Percentiles rank a stretch among this genome's conserved stretches.
phyloP scores from a whole-genome alignment of 2,113 vertebrate genomes.

The Centropus unirufus region DNA sequence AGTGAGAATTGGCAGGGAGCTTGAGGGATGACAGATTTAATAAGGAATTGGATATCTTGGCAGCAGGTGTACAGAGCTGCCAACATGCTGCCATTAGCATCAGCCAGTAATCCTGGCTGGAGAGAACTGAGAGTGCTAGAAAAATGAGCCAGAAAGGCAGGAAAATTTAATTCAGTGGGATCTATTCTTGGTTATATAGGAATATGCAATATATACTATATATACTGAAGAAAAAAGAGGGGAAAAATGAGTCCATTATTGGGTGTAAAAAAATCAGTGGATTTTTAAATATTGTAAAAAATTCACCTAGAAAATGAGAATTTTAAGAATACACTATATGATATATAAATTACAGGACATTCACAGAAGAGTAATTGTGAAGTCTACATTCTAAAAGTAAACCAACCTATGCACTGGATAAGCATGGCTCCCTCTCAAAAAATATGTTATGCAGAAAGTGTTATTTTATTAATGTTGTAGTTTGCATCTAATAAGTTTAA shows the following conservation, averaged over 20 bases:
- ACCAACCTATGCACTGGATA: neutral
- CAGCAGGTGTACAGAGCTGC: neutral
- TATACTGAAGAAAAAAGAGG: neutral
- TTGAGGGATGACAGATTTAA: neutral
- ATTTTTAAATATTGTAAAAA: neutral
- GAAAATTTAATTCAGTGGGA: neutral
- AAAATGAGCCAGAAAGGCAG: neutral
- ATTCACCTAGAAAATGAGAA: neutral
- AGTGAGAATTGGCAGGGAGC: neutral
- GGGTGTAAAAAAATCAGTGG: neutral
- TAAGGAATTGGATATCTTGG: neutral
- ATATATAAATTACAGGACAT: neutral
- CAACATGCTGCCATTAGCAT: neutral
- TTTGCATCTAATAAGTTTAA: constrained; percentile 43
- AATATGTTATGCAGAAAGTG: neutral
- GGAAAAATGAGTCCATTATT: neutral
- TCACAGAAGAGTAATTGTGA: neutral
- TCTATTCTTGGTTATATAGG: neutral
- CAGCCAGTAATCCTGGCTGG: neutral
- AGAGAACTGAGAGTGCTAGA: neutral
- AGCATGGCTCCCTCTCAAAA: neutral
- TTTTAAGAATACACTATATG: neutral
- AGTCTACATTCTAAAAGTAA: neutral
- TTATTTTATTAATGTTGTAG: constrained; percentile 7
- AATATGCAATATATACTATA: accelerated